These are phyloP conservation scores for Melanerpes aurifrons DNA, from an alignment of 2,113 vertebrate genomes.

Conservation along the genomic window DNA sequence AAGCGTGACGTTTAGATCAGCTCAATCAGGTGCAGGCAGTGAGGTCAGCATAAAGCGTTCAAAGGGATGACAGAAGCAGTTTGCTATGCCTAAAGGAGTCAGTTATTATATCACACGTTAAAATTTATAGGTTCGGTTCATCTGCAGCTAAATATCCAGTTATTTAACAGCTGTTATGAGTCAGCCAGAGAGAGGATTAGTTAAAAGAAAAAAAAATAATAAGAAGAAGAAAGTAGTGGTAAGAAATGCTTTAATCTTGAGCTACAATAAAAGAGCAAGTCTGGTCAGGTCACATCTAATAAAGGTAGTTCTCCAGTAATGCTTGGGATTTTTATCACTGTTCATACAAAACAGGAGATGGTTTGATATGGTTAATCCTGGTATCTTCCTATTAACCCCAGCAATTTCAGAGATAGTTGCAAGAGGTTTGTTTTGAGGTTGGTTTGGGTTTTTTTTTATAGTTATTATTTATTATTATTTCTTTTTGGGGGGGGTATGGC, in stretches of 20 bases:
- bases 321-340: slow-evolving; percentile 33
- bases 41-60: slow-evolving; percentile 57
- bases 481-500: not conserved
- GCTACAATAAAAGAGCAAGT: slow-evolving; percentile 74
- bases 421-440: not conserved
- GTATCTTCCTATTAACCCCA: not conserved
- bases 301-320: slow-evolving; percentile 53
- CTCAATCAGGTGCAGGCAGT: slow-evolving; percentile 42
- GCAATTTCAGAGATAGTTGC: not conserved
- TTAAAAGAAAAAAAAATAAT: not conserved
- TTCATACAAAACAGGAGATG: slow-evolving; percentile 41
- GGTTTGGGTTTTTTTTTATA: too few relatives aligned
- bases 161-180: slow-evolving; percentile 81
- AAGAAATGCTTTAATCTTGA: slow-evolving; percentile 78
- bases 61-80: slow-evolving; percentile 36
- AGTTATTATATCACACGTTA: slow-evolving; percentile 65
- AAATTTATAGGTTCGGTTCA: slow-evolving; percentile 72
- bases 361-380: slow-evolving; percentile 20
- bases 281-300: slow-evolving; percentile 64
- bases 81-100: slow-evolving; percentile 34
- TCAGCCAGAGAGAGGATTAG: slow-evolving; percentile 73
- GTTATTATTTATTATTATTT: not conserved
- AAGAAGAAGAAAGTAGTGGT: not conserved
- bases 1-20: slow-evolving; percentile 1
- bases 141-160: slow-evolving; percentile 75